Percentiles rank a stretch among this genome's conserved stretches.
phyloP scores from a whole-genome alignment of 53 echinoderm and acorn worm species.

The Mesocentrotus franciscanus region DNA sequence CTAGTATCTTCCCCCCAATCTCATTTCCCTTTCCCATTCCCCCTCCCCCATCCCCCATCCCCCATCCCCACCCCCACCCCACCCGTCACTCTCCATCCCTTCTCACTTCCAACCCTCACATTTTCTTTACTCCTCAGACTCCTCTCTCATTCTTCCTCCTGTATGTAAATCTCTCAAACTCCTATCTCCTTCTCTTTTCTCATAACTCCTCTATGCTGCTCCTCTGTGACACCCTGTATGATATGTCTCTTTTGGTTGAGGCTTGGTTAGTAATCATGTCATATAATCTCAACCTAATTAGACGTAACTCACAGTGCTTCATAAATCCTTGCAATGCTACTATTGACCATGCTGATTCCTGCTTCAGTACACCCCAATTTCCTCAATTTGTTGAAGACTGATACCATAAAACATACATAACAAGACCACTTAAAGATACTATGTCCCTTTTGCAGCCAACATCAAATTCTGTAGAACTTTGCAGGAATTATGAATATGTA shows the following conservation, averaged over 20 bases:
- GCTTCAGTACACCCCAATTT: background rate
- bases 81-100: background rate
- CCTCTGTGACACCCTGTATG: constrained; percentile 19
- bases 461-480: too few species aligned
- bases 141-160: background rate
- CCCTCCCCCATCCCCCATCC: background rate
- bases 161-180: background rate
- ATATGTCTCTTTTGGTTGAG: constrained; percentile 51
- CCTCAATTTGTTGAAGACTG: background rate
- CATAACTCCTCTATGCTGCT: background rate
- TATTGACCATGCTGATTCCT: background rate
- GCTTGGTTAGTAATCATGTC: constrained; percentile 10
- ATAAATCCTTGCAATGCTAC: constrained; percentile 25
- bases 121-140: background rate
- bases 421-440: too few species aligned
- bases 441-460: too few species aligned
- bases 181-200: background rate
- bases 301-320: constrained; percentile 48
- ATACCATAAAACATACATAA: too few species aligned
- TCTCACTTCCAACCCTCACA: background rate
- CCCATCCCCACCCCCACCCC: background rate
- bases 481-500: too few species aligned
- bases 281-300: background rate
- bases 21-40: background rate
- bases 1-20: background rate